Percentiles rank a stretch among this genome's conserved stretches.
Conservation (phyloP, 2,797 vertebrate species). For the Notamacropus eugenii region DNA sequence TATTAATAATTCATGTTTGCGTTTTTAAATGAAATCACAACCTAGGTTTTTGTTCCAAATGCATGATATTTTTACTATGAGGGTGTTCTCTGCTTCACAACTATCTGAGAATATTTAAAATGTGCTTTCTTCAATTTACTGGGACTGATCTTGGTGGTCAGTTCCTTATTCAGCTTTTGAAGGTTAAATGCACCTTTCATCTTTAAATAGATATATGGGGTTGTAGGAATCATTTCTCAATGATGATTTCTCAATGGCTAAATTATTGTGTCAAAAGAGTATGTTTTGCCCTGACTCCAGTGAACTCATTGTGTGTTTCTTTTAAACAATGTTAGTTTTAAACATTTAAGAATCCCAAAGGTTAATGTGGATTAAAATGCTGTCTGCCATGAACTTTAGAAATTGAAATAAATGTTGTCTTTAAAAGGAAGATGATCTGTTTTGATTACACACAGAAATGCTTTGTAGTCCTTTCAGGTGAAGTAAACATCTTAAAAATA, state of each 20-base stretch:
- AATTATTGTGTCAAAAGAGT: slow-evolving; percentile 58
- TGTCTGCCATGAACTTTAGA: slow-evolving; percentile 40
- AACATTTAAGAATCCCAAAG: slow-evolving; percentile 65
- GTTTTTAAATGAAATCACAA: slow-evolving; percentile 52
- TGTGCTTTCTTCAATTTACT: not conserved
- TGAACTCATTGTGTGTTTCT: slow-evolving; percentile 9
- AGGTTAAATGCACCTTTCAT: slow-evolving; percentile 58
- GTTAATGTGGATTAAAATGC: slow-evolving; percentile 67
- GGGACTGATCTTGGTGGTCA: not conserved
- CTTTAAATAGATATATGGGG: slow-evolving; percentile 46
- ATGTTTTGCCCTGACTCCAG: slow-evolving; percentile 54
- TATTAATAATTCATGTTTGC: slow-evolving; percentile 46
- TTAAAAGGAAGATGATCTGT: slow-evolving; percentile 66
- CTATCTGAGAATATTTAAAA: not conserved
- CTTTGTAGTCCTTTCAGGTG: slow-evolving; percentile 64
- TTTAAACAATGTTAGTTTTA: slow-evolving; percentile 59
- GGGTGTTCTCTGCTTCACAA: not conserved
- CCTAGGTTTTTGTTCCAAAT: slow-evolving; percentile 26
- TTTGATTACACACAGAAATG: slow-evolving; percentile 66
- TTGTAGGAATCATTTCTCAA: not conserved
- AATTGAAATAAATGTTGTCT: slow-evolving; percentile 49
- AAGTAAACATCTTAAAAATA: slow-evolving; percentile 76
- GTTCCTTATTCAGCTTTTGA: slow-evolving; percentile 19
- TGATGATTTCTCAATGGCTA: slow-evolving; percentile 32
- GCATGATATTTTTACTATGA: slow-evolving; percentile 36